A percentile compares a stretch with the other conserved stretches of the same genome.
phyloP scores from a whole-genome alignment of 2,888 invertebrate species.

The Pherbina coryleti region DNA sequence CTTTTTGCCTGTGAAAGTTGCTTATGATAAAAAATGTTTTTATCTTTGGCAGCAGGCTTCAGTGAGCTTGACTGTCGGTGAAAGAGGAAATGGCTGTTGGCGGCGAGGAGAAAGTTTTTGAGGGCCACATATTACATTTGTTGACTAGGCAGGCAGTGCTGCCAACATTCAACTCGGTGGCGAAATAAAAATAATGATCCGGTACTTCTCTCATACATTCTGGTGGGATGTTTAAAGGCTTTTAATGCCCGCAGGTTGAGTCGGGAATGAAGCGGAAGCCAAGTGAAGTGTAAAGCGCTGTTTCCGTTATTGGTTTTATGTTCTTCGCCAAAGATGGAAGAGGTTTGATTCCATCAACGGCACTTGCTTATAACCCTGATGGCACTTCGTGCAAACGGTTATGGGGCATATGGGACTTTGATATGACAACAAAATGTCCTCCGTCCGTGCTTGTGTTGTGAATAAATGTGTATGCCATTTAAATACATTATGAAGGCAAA shows the following conservation, averaged over 20 bases:
- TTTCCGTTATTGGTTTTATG: constrained; percentile 68
- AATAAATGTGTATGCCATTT: constrained; percentile 12
- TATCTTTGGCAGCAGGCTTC: constrained; percentile 61
- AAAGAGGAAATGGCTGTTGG: constrained; percentile 55
- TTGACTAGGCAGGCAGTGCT: constrained; percentile 47
- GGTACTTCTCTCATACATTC: constrained; percentile 43
- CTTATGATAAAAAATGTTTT: constrained; percentile 64
- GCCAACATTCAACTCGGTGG: constrained; percentile 60
- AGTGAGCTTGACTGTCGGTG: constrained; percentile 63
- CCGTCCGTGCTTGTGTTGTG: constrained; percentile 36
- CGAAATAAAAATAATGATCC: constrained; percentile 69
- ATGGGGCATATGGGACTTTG: constrained; percentile 69
- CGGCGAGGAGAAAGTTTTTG: constrained; percentile 56
- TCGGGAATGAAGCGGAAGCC: constrained; percentile 50
- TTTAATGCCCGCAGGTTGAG: constrained; percentile 3
- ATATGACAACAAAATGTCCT: constrained; percentile 66
- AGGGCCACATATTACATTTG: constrained; percentile 45
- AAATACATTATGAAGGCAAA: neutral
- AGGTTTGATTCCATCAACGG: constrained; percentile 57
- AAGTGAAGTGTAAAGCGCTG: constrained; percentile 67
- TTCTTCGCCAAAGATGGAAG: constrained; percentile 59
- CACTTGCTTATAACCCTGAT: constrained; percentile 62
- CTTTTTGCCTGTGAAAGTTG: constrained; percentile 53
- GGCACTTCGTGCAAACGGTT: constrained; percentile 60
- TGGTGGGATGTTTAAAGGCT: neutral